These are phyloP conservation scores for Bellardia bayeri DNA, from an alignment of 2,888 invertebrate genomes.

Conservation along the genomic window DNA sequence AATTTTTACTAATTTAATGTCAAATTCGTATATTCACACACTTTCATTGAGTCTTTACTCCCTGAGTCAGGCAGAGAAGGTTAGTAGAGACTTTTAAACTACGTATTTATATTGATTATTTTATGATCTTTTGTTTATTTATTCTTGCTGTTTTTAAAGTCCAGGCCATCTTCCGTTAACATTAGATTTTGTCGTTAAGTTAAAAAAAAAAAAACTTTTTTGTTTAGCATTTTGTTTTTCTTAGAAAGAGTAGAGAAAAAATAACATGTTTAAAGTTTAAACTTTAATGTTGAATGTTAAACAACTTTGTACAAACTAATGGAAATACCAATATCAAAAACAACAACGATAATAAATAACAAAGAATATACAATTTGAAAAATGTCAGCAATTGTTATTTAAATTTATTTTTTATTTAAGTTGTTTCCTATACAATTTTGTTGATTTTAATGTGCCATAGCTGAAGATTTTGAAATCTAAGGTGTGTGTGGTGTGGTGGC, in stretches of 20 bases:
- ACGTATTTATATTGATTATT: background rate
- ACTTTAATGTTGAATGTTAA: constrained; percentile 34
- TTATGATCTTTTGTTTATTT: constrained; percentile 3
- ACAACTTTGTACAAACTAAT: constrained; percentile 16
- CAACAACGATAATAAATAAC: constrained; percentile 8
- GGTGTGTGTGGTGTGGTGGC: constrained; percentile 34
- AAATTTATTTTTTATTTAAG: constrained; percentile 24
- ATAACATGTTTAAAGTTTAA: constrained; percentile 38
- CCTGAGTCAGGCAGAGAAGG: background rate
- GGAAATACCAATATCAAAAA: background rate
- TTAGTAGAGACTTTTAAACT: background rate
- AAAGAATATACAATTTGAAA: constrained; percentile 59
- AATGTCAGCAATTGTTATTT: constrained; percentile 69
- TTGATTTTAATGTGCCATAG: constrained; percentile 47
- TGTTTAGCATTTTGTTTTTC: constrained; percentile 3
- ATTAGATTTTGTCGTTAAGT: constrained; percentile 4
- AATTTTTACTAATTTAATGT: constrained; percentile 13
- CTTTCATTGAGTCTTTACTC: background rate
- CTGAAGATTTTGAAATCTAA: constrained; percentile 25
- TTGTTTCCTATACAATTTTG: constrained; percentile 9
- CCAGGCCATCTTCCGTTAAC: constrained; percentile 43
- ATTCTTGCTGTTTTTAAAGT: constrained; percentile 34
- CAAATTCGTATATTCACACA: background rate
- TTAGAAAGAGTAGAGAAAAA: background rate
- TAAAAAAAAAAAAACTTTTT: background rate